These are phyloP conservation scores for Conistra vaccinii DNA, from an alignment of 2,888 invertebrate genomes.

Conservation along the genomic window DNA sequence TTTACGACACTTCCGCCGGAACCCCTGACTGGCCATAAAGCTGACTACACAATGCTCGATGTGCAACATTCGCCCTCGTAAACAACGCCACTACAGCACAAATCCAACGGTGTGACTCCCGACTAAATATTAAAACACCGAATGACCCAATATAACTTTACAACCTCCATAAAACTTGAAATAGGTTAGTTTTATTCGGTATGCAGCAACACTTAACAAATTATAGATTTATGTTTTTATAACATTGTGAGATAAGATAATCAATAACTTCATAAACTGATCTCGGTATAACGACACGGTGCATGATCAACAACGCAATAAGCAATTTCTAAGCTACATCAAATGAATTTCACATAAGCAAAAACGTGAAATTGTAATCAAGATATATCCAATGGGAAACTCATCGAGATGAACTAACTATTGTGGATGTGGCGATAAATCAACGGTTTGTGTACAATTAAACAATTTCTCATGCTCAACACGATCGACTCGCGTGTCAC, in stretches of 20 bases:
- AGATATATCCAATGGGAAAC: constrained; percentile 66
- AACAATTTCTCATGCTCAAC: constrained; percentile 75
- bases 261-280: constrained; percentile 40
- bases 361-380: constrained; percentile 69
- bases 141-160: constrained; percentile 80
- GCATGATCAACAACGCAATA: constrained; percentile 51
- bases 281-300: constrained; percentile 49
- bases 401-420: constrained; percentile 68
- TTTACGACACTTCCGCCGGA: constrained; percentile 87
- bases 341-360: constrained; percentile 64
- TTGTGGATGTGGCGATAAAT: constrained; percentile 69
- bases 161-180: constrained; percentile 75
- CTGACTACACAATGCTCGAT: constrained; percentile 77
- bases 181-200: constrained; percentile 70
- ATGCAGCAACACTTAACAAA: constrained; percentile 68
- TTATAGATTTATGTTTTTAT: constrained; percentile 67
- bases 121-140: constrained; percentile 77
- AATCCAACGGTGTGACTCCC: constrained; percentile 77
- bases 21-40: constrained; percentile 82
- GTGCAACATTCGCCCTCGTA: constrained; percentile 80
- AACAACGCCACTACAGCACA: constrained; percentile 79
- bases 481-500: constrained; percentile 73
- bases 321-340: constrained; percentile 57
- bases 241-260: constrained; percentile 55
- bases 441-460: constrained; percentile 73